A percentile compares a stretch with the other conserved stretches of the same genome.
Evolutionary conservation across 2,797 vertebrate genomes (phyloP).

Genomic region (Rhabdomys pumilio): DNA sequence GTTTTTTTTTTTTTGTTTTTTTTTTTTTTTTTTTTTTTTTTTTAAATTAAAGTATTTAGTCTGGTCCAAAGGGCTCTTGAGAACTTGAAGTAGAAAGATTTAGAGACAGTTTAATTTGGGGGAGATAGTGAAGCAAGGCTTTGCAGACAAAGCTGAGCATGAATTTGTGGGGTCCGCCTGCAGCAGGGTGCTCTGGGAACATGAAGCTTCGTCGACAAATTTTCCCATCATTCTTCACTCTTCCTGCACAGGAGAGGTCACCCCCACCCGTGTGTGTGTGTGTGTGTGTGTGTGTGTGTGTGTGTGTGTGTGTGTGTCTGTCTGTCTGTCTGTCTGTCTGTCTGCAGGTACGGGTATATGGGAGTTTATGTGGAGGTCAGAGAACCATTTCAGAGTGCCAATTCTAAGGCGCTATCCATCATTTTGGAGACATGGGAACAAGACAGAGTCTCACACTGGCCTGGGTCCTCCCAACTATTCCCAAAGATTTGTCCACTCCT

Average conservation of each 20-base stretch:
- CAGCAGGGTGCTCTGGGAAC: too few relatives aligned
- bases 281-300: rapidly evolving
- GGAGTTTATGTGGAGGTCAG: not conserved
- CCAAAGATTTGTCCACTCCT: not conserved
- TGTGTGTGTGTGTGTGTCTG: not conserved
- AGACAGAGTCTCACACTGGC: not conserved
- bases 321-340: too few relatives aligned
- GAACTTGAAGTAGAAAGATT: not conserved
- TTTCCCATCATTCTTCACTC: not conserved
- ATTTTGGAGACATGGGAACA: not conserved
- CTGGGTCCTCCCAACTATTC: not conserved
- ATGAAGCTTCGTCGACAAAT: not conserved
- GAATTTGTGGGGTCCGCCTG: not conserved
- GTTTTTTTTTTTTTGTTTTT: conserved; percentile 32
- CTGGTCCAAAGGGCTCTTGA: not conserved
- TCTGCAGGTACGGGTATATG: too few relatives aligned
- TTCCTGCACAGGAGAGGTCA: not conserved
- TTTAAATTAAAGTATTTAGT: not conserved
- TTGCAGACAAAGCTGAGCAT: too few relatives aligned
- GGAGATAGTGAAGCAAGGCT: not conserved
- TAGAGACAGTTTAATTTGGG: not conserved
- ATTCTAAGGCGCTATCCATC: too few relatives aligned
- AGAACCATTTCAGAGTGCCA: not conserved
- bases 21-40: conserved; percentile 55
- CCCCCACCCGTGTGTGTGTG: too few relatives aligned